Evolutionary conservation across 2,797 vertebrate species (phyloP).

Genomic region (Mionectes olivaceus): DNA sequence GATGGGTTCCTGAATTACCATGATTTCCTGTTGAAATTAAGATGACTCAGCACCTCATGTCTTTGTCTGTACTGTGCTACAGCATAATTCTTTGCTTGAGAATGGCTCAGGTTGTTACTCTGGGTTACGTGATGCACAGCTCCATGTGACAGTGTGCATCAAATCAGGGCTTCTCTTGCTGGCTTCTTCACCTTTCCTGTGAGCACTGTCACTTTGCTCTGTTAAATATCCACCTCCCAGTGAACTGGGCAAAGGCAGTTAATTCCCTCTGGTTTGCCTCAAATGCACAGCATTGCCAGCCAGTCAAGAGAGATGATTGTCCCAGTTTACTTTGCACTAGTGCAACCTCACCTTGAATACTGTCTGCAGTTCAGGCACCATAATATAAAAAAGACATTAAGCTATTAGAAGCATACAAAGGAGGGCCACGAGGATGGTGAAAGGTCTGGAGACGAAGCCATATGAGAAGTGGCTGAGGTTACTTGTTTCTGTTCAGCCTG

Average conservation of each 20-base stretch:
- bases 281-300: background rate
- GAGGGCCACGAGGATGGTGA: background rate
- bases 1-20: background rate
- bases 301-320: background rate
- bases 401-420: background rate
- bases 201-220: background rate
- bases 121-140: background rate
- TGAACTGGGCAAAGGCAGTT: background rate
- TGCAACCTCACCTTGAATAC: background rate
- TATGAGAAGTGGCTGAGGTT: accelerated
- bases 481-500: background rate
- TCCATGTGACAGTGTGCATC: background rate
- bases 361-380: background rate
- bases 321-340: background rate
- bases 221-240: background rate
- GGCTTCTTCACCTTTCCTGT: background rate
- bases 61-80: background rate
- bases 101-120: background rate
- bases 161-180: background rate
- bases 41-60: background rate
- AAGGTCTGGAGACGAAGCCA: background rate
- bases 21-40: background rate
- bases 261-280: slow-evolving; percentile 1
- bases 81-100: background rate
- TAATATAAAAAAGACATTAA: background rate